phyloP scores from a whole-genome alignment of 1,140 invertebrate species.

The Philopotamus ludificatus region DNA sequence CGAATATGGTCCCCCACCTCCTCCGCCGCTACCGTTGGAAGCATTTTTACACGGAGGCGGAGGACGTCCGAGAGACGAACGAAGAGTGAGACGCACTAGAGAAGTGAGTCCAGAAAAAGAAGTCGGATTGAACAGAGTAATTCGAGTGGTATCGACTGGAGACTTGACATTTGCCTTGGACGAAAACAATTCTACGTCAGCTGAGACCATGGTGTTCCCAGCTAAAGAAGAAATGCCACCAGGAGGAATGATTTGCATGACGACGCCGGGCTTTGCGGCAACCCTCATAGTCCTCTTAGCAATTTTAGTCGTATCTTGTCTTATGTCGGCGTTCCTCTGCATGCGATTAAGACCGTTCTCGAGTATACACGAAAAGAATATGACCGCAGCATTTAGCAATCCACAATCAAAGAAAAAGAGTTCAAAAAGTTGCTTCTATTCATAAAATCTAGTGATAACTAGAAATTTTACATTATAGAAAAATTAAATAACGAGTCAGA shows the following conservation, averaged over 20 bases:
- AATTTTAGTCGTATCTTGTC: conserved; percentile 77
- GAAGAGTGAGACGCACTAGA: conserved; percentile 65
- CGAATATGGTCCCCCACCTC: conserved; percentile 69
- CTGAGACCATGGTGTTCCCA: conserved; percentile 71
- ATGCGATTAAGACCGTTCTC: conserved; percentile 71
- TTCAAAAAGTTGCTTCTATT: conserved; percentile 57
- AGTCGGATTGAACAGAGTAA: conserved; percentile 80
- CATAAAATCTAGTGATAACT: conserved; percentile 44
- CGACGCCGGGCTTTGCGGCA: conserved; percentile 83
- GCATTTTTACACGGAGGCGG: conserved; percentile 61
- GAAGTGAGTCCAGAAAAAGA: conserved; percentile 67
- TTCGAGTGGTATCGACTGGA: conserved; percentile 80
- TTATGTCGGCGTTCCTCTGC: conserved; percentile 81
- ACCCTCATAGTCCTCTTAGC: conserved; percentile 77
- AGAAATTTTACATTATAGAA: conserved; percentile 11
- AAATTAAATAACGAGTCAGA: conserved; percentile 18
- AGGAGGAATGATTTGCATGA: conserved; percentile 82
- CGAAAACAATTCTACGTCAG: conserved; percentile 52
- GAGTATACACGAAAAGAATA: conserved; percentile 57
- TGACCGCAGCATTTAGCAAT: conserved; percentile 52
- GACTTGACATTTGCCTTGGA: conserved; percentile 81
- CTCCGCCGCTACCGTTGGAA: conserved; percentile 59
- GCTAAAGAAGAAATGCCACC: conserved; percentile 54
- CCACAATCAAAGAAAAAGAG: conserved; percentile 42
- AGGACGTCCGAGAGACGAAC: conserved; percentile 70